Evolutionary conservation across 2,113 vertebrate species (phyloP).

Genomic region (Propithecus coquereli): DNA sequence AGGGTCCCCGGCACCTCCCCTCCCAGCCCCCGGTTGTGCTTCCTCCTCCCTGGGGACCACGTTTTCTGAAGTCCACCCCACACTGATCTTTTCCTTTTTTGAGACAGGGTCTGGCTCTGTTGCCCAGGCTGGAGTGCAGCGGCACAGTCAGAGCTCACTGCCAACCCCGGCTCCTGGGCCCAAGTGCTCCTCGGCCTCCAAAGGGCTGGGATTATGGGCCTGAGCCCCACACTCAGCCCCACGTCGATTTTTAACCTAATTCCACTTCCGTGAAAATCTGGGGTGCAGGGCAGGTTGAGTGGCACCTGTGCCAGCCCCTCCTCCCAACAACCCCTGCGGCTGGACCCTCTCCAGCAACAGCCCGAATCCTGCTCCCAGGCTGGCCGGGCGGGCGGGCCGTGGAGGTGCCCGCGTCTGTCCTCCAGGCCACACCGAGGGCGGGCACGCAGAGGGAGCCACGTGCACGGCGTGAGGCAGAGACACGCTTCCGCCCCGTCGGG

Average conservation of each 20-base stretch:
- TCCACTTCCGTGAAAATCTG: background rate
- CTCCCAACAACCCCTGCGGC: background rate
- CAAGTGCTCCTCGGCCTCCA: too few species aligned
- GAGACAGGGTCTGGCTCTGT: too few species aligned
- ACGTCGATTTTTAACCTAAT: background rate
- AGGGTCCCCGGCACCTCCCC: background rate
- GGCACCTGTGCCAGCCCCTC: background rate
- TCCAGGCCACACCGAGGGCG: background rate
- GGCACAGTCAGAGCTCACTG: too few species aligned
- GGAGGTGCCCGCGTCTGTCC: background rate
- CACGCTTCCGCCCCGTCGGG: fast-evolving
- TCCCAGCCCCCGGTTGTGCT: background rate
- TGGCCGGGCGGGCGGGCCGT: fast-evolving
- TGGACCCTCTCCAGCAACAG: too few species aligned
- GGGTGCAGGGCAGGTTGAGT: too few species aligned
- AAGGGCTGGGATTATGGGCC: too few species aligned
- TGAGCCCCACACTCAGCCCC: too few species aligned
- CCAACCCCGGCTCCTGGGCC: too few species aligned
- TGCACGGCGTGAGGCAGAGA: background rate
- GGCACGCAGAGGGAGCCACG: background rate
- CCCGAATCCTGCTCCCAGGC: background rate
- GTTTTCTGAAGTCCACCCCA: background rate
- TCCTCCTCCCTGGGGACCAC: too few species aligned
- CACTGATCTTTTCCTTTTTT: too few species aligned
- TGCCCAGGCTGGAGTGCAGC: too few species aligned